Evolutionary conservation across 1,140 invertebrate genomes (phyloP).

Genomic region (Galendromus occidentalis): DNA sequence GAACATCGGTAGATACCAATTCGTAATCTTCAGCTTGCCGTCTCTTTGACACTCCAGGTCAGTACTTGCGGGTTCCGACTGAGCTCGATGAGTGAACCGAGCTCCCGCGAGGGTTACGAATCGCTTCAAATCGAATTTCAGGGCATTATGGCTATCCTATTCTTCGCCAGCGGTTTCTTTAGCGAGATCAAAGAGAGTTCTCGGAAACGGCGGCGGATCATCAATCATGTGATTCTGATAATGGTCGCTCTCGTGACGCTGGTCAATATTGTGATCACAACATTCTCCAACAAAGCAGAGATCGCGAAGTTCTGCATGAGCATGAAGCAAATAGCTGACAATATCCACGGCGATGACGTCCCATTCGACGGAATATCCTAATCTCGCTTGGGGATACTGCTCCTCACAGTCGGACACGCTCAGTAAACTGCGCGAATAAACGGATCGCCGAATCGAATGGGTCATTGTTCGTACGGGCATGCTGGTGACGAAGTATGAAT

Average conservation of each 20-base stretch:
- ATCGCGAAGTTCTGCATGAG: too few species aligned
- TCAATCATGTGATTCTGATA: constrained; percentile 48
- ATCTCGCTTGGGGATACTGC: too few species aligned
- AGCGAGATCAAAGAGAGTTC: constrained; percentile 51
- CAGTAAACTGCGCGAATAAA: too few species aligned
- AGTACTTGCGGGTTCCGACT: not conserved
- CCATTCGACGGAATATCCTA: too few species aligned
- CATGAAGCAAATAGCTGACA: too few species aligned
- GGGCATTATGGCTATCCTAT: constrained; percentile 41
- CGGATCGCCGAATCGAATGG: too few species aligned
- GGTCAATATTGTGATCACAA: constrained; percentile 52
- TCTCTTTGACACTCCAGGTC: constrained; percentile 16
- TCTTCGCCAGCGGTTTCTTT: constrained; percentile 46
- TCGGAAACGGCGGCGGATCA: constrained; percentile 38
- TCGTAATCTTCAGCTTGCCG: constrained; percentile 13
- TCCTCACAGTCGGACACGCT: too few species aligned
- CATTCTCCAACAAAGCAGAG: constrained; percentile 32
- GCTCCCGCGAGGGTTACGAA: constrained; percentile 13
- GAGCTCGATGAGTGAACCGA: constrained; percentile 5
- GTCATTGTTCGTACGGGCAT: too few species aligned
- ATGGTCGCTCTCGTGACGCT: constrained; percentile 48
- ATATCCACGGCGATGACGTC: too few species aligned
- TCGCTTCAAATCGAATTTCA: constrained; percentile 19
- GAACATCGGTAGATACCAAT: constrained; percentile 7
- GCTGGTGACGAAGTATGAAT: too few species aligned